Conservation (phyloP, 2,113 vertebrate genomes). For the Cyanoderma ruficeps region DNA sequence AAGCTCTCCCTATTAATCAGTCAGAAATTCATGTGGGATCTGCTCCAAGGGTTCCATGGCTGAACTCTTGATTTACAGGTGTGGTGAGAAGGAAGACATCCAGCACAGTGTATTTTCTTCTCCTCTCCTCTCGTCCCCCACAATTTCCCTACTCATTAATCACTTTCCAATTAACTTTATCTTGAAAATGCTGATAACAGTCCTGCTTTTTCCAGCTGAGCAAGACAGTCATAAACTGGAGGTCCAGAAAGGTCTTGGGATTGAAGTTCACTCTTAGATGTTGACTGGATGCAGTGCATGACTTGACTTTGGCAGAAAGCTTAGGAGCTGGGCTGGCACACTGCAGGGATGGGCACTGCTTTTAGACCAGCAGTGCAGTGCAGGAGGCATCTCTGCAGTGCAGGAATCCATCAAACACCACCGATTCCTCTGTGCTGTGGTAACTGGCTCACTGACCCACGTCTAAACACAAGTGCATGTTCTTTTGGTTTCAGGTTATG, state of each 20-base stretch:
- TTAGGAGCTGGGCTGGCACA: neutral
- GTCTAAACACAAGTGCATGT: neutral
- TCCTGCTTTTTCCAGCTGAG: neutral
- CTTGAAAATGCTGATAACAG: neutral
- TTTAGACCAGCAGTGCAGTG: neutral
- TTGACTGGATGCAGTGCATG: neutral
- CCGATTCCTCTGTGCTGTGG: neutral
- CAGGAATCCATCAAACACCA: neutral
- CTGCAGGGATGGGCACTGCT: neutral
- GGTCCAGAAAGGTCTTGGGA: neutral
- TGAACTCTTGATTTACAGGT: neutral
- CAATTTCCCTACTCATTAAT: neutral
- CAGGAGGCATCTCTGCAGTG: neutral
- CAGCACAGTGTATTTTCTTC: neutral
- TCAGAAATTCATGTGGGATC: neutral
- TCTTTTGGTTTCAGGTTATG: neutral
- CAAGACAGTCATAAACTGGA: neutral
- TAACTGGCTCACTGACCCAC: neutral
- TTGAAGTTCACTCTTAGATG: neutral
- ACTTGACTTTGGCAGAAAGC: neutral
- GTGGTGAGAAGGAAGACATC: neutral
- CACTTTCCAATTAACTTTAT: neutral
- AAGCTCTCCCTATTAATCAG: neutral
- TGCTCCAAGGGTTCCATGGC: neutral
- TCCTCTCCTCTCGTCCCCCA: neutral